A percentile compares a stretch with the other conserved stretches of the same genome.
Conservation (phyloP, 1,140 invertebrate species). For the Ylistrum balloti region DNA sequence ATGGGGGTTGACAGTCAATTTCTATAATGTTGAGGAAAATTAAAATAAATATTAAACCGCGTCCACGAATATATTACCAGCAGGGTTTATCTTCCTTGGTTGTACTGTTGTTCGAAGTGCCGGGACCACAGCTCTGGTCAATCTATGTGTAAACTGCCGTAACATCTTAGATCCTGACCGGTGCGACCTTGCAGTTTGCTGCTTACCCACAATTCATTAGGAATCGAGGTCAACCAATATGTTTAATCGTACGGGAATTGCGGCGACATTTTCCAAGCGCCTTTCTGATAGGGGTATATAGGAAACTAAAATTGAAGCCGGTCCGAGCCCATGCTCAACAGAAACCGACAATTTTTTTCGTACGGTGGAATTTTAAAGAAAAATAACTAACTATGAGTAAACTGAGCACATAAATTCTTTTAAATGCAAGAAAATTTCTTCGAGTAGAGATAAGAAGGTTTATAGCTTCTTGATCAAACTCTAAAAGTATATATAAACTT, state of each 20-base stretch:
- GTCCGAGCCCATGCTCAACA: too few species aligned
- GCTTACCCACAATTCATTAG: not conserved
- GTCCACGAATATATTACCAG: not conserved
- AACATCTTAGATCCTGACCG: constrained; percentile 30
- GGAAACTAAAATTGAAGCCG: not conserved
- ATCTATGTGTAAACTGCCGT: not conserved
- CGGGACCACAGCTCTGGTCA: not conserved
- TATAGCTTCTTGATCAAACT: too few species aligned
- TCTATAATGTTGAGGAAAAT: not conserved
- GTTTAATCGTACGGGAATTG: not conserved
- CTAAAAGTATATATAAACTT: too few species aligned
- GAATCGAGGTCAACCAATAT: not conserved
- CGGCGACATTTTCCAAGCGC: not conserved
- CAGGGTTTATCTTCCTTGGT: not conserved
- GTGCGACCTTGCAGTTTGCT: constrained; percentile 37
- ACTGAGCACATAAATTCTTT: too few species aligned
- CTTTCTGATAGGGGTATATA: not conserved
- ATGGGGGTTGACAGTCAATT: too few species aligned
- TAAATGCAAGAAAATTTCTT: too few species aligned
- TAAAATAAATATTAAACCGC: not conserved
- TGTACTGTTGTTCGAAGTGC: not conserved
- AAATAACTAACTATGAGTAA: too few species aligned
- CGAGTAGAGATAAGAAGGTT: too few species aligned
- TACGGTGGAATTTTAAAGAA: too few species aligned
- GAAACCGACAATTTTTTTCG: too few species aligned